Evolutionary conservation across 2,797 vertebrate genomes (phyloP), one percentile per base, ranked within the genome.

Genomic region (Masticophis lateralis): DNA sequence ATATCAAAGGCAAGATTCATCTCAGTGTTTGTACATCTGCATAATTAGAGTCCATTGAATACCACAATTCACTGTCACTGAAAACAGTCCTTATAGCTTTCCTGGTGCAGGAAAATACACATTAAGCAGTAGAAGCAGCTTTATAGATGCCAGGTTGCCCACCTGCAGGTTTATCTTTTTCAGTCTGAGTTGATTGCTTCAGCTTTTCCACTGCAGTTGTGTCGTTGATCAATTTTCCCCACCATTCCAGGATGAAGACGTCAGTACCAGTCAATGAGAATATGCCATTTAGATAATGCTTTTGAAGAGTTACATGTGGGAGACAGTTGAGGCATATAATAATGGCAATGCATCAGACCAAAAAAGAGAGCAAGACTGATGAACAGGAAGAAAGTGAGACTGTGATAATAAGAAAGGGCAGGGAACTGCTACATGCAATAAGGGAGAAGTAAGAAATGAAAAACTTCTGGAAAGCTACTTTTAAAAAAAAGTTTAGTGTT

Each of bases 331-430:
- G 55, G 61, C 92, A 63, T 53, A 47, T 94, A 95, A 69, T 95
- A 94, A 88, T 87, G 92, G 87, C 89, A 92, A n/a, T 3, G 32
- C 88, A 94, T 92, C 92, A 91, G 87, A 95, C 86, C 92, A 91
- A 74, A 93, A 95, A 56, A 88, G 94, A 59, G 92, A 94, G 90
- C 94, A 93, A 93, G 63, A 93, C 59, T 94, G 89, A 90, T 47
- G 88, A 87, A 51, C n/a, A 91, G 94, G 94, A 94, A 86, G 87
- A 86, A 0, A 89, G 66, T 57, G 51, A 79, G 86, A 56, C 91
- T 95, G 86, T 91, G 91, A n/a, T 91, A 92, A 91, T 69, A 90
- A 90, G 83, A 94, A 95, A 51, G 94, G 32, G 25, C 91, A 59
- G 37, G 89, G 90, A 91, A 66, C 1, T 47, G 27, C 56, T 32